Evolutionary conservation across 2,113 vertebrate genomes (phyloP).

Genomic region (Egretta garzetta): DNA sequence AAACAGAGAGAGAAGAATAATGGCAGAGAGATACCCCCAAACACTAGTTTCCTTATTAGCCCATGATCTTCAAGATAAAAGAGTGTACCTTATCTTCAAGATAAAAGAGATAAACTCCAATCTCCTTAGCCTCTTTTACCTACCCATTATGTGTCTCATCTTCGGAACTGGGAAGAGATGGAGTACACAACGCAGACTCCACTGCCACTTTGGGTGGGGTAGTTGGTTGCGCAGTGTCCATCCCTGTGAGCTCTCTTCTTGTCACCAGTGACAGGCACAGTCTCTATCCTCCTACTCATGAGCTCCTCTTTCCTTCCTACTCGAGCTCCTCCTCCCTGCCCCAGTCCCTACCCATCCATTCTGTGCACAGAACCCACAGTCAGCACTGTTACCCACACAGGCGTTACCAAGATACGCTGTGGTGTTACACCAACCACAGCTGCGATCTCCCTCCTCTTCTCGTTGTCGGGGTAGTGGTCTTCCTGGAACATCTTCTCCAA

Average conservation of each 20-base stretch:
- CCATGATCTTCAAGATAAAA: background rate
- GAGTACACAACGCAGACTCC: background rate
- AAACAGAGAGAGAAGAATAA: background rate
- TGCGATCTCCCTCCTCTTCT: slow-evolving; percentile 89
- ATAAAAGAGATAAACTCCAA: background rate
- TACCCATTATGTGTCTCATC: background rate
- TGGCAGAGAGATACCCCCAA: background rate
- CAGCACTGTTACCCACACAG: background rate
- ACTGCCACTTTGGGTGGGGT: background rate
- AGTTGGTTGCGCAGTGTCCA: background rate
- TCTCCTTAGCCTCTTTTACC: background rate
- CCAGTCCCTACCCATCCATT: background rate
- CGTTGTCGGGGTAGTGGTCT: slow-evolving; percentile 92
- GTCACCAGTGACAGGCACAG: background rate
- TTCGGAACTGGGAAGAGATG: background rate
- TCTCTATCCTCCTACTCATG: background rate
- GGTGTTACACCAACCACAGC: slow-evolving; percentile 88
- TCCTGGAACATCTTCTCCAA: slow-evolving; percentile 89
- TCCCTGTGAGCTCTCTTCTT: background rate
- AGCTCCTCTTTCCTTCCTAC: background rate
- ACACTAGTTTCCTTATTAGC: background rate
- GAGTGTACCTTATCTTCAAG: background rate
- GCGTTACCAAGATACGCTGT: slow-evolving; percentile 89
- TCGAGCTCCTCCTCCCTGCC: background rate
- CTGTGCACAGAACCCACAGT: background rate